Evolutionary conservation across 2,888 invertebrate species (phyloP).

Genomic region (Acleris holmiana): DNA sequence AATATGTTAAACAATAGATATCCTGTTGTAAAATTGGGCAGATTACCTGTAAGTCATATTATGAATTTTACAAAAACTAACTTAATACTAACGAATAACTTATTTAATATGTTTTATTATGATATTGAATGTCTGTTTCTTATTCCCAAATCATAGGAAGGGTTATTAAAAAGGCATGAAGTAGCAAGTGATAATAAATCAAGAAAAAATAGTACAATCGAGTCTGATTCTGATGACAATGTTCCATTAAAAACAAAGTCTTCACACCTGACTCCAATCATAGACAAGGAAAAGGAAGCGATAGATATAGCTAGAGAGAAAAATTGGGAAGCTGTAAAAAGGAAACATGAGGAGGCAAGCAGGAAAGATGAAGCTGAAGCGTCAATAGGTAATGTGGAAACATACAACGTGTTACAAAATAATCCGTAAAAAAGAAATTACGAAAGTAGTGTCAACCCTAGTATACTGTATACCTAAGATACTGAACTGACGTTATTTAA

Average conservation of each 20-base stretch:
- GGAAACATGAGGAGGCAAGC: constrained; percentile 82
- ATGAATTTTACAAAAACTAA: too few relatives aligned
- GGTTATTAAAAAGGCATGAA: constrained; percentile 76
- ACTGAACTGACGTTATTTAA: too few relatives aligned
- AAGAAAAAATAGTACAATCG: constrained; percentile 73
- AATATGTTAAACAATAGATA: constrained; percentile 66
- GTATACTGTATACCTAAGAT: too few relatives aligned
- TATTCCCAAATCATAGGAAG: constrained; percentile 61
- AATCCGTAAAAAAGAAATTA: too few relatives aligned
- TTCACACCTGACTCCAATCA: constrained; percentile 56
- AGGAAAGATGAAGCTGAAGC: constrained; percentile 78
- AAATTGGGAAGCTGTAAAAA: constrained; percentile 82
- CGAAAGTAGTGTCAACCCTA: too few relatives aligned
- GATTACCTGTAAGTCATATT: constrained; percentile 70
- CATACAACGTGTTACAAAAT: too few relatives aligned
- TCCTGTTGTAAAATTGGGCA: constrained; percentile 79
- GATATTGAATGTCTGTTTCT: background rate
- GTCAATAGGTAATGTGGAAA: constrained; percentile 65
- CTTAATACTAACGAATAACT: too few relatives aligned
- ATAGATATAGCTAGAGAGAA: constrained; percentile 82
- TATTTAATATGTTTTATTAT: too few relatives aligned
- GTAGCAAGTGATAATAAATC: constrained; percentile 64
- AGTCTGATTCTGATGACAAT: constrained; percentile 80
- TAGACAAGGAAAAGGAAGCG: constrained; percentile 80
- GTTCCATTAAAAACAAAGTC: constrained; percentile 73